A percentile compares a stretch with the other conserved stretches of the same genome.
Conservation (phyloP, 2,113 vertebrate species). For the Poeciliopsis prolifica region DNA sequence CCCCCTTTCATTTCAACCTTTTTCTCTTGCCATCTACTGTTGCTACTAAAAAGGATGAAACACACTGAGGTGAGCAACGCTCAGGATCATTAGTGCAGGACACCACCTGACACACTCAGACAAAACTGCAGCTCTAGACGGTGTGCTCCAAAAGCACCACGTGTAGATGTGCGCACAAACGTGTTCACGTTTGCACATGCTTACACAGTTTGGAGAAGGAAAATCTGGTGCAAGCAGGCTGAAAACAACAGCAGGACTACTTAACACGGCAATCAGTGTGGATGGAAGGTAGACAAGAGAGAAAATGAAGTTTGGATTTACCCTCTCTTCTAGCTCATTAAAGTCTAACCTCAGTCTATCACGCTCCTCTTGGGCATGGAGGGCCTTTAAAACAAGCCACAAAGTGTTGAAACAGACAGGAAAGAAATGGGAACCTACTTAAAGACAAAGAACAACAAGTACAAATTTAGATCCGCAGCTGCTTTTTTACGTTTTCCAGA, state of each 20-base stretch:
- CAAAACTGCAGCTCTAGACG: slow-evolving; percentile 45
- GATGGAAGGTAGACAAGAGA: slow-evolving; percentile 58
- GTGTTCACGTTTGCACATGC: slow-evolving; percentile 49
- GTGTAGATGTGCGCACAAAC: slow-evolving; percentile 46
- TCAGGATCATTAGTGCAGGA: slow-evolving; percentile 35
- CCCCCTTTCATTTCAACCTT: background rate
- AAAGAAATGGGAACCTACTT: slow-evolving; percentile 40
- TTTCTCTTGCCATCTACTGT: slow-evolving; percentile 16
- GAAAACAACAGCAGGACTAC: slow-evolving; percentile 64
- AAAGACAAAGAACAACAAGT: slow-evolving; percentile 43
- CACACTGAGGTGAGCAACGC: slow-evolving; percentile 34
- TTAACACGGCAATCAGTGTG: slow-evolving; percentile 69
- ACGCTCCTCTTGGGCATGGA: slow-evolving; percentile 83
- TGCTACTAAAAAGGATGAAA: slow-evolving; percentile 56
- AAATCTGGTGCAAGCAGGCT: slow-evolving; percentile 72
- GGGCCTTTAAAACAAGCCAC: slow-evolving; percentile 84
- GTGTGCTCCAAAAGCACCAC: slow-evolving; percentile 28
- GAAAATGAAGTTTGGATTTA: slow-evolving; percentile 79
- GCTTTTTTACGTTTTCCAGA: slow-evolving; percentile 5
- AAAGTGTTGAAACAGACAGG: slow-evolving; percentile 69
- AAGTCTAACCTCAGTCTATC: slow-evolving; percentile 88
- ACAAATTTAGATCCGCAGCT: slow-evolving; percentile 45
- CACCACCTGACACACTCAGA: slow-evolving; percentile 54
- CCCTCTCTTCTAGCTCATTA: slow-evolving; percentile 89
- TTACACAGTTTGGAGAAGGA: slow-evolving; percentile 39